Base-by-base conservation (phyloP, 2,888 invertebrate genomes). In the Megamerina dolium region DNA sequence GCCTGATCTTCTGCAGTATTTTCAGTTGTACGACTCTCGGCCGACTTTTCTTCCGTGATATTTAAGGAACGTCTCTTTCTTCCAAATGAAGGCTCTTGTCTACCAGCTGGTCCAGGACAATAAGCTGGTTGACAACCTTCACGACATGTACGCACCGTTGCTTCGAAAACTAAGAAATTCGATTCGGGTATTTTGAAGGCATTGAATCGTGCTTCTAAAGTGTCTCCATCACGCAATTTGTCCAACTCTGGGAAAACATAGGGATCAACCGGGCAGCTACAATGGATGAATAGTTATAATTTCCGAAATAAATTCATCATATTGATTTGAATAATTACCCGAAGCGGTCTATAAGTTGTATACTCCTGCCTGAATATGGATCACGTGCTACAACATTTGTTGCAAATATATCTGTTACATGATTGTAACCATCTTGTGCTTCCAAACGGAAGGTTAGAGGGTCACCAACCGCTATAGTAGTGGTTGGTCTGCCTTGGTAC, bases 161-260 rank as follows among this genome's bases (percentile, higher is more conserved):
- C 92, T 72, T 93, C 92, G 61, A 93, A 93, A 1, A 92, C 89
- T 55, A 93, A 73, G 76, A 91, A 91, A 70, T 92, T 92, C 0
- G 92, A 92, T 73, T 92, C 92, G 0, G 92, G 92, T 52, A 93
- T 91, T 73, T 92, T 93, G 66, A 92, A 93, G 1, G 92, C 92
- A 68, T 92, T 91, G 68, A 93, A 93, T 58, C 90, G 78, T 0
- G 92, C 91, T 74, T 92, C 91, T 40, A 93, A 72, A 4, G 87
- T 89, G 61, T 91, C 90, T 1, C 89, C 86, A 57, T 81, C 88
- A 18, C 92, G 79, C 1, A 89, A 80, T 61, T 87, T 83, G 64
- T 91, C 91, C 54, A 93, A 68, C 62, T 91, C 89, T 0, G 92
- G 92, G 75, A 93, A 93, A 0, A 93, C 91, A 61, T 85, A 90